Percentiles rank a stretch among this genome's conserved stretches.
phyloP scores from a whole-genome alignment of 2,113 vertebrate genomes.

The Phodopus roborovskii region DNA sequence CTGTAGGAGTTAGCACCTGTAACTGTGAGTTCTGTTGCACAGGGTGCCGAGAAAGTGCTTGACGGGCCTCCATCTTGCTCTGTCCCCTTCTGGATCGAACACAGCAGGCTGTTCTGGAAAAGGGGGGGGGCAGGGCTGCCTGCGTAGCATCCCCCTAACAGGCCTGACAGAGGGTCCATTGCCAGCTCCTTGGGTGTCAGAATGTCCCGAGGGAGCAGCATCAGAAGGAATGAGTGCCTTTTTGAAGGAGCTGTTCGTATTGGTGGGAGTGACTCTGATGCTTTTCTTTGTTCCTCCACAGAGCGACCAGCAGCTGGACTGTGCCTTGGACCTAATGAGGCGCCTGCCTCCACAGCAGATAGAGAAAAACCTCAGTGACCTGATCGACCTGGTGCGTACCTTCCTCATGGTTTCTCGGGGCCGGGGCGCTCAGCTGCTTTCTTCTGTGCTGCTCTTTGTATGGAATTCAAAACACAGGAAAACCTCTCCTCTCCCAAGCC shows the following conservation, averaged over 20 bases:
- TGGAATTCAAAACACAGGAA: not conserved
- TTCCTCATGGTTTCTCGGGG: not conserved
- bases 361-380: conserved; percentile 99
- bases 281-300: conserved; percentile 78
- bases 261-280: fast-evolving
- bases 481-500: not conserved
- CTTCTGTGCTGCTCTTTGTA: not conserved
- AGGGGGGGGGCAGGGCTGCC: not conserved
- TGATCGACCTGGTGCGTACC: conserved; percentile 96
- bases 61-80: not conserved
- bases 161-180: fast-evolving
- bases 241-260: not conserved
- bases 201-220: not conserved
- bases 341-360: conserved; percentile 99
- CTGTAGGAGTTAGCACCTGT: not conserved
- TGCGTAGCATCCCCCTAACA: not conserved
- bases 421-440: fast-evolving
- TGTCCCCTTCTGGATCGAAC: not conserved
- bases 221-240: not conserved
- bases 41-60: not conserved
- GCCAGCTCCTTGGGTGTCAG: not conserved
- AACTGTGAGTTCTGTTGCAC: not conserved
- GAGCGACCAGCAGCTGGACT: conserved; percentile 99
- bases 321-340: conserved; percentile 99
- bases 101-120: not conserved